phyloP scores from a whole-genome alignment of 2,113 vertebrate genomes.

The Myrmecophaga tridactyla region DNA sequence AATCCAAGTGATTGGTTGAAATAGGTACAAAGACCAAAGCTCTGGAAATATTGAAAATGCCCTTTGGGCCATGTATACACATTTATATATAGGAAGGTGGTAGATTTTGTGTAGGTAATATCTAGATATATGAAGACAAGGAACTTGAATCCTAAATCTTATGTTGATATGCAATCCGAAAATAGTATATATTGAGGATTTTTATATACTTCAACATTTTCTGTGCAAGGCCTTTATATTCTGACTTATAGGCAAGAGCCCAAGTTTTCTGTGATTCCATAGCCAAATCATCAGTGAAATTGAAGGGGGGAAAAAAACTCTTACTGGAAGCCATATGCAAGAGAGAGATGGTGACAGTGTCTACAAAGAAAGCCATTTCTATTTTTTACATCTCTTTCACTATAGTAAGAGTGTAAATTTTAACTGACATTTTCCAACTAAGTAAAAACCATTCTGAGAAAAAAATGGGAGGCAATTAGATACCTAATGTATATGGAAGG shows the following conservation, averaged over 20 bases:
- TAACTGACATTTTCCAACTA: constrained; percentile 61
- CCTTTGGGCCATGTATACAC: not conserved
- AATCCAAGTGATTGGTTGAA: not conserved
- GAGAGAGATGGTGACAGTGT: constrained; percentile 2
- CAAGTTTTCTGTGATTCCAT: constrained; percentile 46
- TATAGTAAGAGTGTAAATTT: constrained; percentile 57
- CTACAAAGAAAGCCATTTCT: constrained; percentile 49
- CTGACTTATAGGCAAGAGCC: constrained; percentile 60
- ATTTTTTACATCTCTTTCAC: constrained; percentile 62
- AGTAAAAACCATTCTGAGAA: not conserved
- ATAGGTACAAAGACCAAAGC: not conserved
- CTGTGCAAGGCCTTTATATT: constrained; percentile 45
- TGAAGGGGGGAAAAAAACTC: not conserved
- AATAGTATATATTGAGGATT: constrained; percentile 47
- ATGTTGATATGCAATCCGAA: constrained; percentile 31
- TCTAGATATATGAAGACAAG: not conserved
- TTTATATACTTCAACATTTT: constrained; percentile 51
- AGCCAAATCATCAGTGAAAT: constrained; percentile 56
- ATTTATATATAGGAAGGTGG: not conserved
- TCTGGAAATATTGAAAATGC: not conserved
- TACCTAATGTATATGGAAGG: not conserved
- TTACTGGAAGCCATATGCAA: constrained; percentile 55
- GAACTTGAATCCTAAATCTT: not conserved
- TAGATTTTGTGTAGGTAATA: not conserved
- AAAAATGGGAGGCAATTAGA: not conserved